These are phyloP conservation scores for Himantopus leucocephalus DNA, from an alignment of 2,113 vertebrate genomes.

Conservation along the genomic window DNA sequence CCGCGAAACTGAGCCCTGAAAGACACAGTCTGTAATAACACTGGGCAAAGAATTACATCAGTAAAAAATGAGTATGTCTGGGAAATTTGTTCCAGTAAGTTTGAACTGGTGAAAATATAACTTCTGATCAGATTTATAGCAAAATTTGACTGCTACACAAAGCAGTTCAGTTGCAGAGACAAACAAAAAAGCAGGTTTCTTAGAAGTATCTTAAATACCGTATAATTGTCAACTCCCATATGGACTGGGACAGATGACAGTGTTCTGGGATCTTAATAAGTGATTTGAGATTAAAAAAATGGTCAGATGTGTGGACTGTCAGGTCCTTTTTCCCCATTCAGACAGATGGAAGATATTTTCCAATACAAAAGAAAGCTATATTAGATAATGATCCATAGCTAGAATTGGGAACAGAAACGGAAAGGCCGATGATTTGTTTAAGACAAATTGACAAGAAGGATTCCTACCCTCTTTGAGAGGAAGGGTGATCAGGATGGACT, in stretches of 20 bases:
- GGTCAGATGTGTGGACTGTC: not conserved
- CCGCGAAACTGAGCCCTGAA: accelerated
- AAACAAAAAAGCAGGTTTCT: not conserved
- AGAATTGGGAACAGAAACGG: not conserved
- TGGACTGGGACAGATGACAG: not conserved
- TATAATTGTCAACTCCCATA: not conserved
- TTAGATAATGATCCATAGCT: not conserved
- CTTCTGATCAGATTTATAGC: not conserved
- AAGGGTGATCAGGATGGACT: not conserved
- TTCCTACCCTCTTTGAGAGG: not conserved
- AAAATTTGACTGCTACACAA: not conserved
- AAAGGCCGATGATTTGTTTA: not conserved
- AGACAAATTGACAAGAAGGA: not conserved
- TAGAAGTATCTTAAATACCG: not conserved
- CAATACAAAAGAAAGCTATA: not conserved
- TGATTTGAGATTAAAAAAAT: not conserved
- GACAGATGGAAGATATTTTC: not conserved
- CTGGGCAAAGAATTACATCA: not conserved
- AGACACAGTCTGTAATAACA: not conserved
- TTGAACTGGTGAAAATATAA: not conserved
- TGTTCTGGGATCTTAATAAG: not conserved
- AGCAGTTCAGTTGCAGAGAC: not conserved
- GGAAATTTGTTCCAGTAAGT: not conserved
- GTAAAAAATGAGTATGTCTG: not conserved
- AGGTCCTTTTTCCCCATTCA: not conserved